Conservation (phyloP, 2,888 invertebrate species). For the Chaetogeoica ovagalla region DNA sequence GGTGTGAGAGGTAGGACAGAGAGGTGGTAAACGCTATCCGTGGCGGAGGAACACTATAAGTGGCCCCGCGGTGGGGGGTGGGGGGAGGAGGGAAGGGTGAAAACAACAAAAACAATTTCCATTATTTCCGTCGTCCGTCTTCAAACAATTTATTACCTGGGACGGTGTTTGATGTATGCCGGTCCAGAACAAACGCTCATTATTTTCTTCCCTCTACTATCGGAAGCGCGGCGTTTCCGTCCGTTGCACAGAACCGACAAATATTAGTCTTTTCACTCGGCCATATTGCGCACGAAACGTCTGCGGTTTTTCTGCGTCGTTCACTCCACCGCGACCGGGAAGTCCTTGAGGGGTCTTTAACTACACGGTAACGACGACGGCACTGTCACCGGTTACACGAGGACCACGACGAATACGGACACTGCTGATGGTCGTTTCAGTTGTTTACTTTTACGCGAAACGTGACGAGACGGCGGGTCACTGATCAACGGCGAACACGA, state of each 20-base stretch:
- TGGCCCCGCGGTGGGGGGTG: too few relatives aligned
- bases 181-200: conserved; percentile 47
- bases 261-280: conserved; percentile 12
- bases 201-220: conserved; percentile 32
- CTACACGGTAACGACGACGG: too few relatives aligned
- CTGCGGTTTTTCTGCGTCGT: too few relatives aligned
- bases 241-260: too few relatives aligned
- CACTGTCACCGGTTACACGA: too few relatives aligned
- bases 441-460: too few relatives aligned
- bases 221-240: too few relatives aligned
- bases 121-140: not conserved
- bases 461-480: not conserved
- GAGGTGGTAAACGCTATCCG: not conserved
- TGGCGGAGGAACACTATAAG: too few relatives aligned
- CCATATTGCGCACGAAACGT: conserved; percentile 22
- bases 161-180: conserved; percentile 43
- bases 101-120: conserved; percentile 21
- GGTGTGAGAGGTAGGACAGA: not conserved
- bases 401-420: too few relatives aligned
- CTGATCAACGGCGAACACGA: not conserved
- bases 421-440: too few relatives aligned
- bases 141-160: conserved; percentile 20
- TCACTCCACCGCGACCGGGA: too few relatives aligned
- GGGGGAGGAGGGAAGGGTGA: conserved; percentile 42
- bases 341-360: too few relatives aligned